Percentiles rank a stretch among this genome's conserved stretches.
phyloP scores from a whole-genome alignment of 2,797 vertebrate genomes.

The Merluccius polli region DNA sequence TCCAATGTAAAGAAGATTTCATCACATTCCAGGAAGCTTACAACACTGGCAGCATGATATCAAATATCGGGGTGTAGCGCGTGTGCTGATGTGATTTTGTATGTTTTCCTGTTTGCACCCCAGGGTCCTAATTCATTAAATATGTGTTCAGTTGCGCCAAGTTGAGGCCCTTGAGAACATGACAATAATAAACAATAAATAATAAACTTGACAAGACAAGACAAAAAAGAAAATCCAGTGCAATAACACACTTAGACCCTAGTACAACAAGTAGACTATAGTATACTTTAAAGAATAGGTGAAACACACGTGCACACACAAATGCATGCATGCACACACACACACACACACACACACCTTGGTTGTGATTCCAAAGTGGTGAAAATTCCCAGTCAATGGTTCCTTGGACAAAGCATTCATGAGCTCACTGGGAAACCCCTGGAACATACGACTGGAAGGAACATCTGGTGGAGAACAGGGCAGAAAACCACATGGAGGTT shows the following conservation, averaged over 20 bases:
- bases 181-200: neutral
- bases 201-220: too few species aligned
- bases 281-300: too few species aligned
- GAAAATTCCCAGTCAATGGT: slow-evolving; percentile 78
- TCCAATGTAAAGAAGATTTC: slow-evolving; percentile 1
- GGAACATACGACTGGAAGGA: slow-evolving; percentile 69
- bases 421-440: slow-evolving; percentile 61
- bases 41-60: neutral
- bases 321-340: neutral
- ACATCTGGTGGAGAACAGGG: slow-evolving; percentile 56
- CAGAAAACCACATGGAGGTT: neutral
- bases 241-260: neutral
- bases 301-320: neutral
- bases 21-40: neutral
- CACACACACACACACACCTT: slow-evolving; percentile 51
- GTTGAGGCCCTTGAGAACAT: neutral
- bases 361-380: slow-evolving; percentile 69
- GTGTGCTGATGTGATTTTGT: neutral
- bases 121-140: neutral
- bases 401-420: slow-evolving; percentile 66
- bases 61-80: neutral
- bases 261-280: too few species aligned
- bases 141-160: neutral
- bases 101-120: neutral
- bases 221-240: neutral